These are phyloP conservation scores for Rhagoletis zephyria DNA, from an alignment of 1,140 invertebrate species.

Conservation along the genomic window DNA sequence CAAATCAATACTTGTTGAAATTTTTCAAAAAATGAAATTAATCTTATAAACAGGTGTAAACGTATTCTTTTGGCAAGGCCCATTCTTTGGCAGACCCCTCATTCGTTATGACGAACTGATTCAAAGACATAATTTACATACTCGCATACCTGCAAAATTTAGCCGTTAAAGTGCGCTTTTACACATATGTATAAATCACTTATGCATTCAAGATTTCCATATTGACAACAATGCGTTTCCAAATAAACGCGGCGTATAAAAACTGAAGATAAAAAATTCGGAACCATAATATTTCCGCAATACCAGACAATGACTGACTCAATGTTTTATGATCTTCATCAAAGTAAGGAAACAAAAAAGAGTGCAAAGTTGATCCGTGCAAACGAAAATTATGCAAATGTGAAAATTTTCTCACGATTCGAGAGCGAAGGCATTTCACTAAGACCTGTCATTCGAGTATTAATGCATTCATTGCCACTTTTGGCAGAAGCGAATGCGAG, in stretches of 20 bases:
- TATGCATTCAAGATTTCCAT: not conserved
- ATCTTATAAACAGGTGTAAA: no score
- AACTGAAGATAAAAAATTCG: constrained; percentile 9
- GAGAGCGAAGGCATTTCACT: not conserved
- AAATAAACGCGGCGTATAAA: not conserved
- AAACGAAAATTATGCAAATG: constrained; percentile 54
- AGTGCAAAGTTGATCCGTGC: constrained; percentile 42
- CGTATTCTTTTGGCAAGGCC: no score
- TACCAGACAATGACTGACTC: not conserved
- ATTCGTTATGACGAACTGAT: no score
- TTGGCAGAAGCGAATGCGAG: not conserved
- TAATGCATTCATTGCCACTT: not conserved
- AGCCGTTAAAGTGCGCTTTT: constrained; percentile 15
- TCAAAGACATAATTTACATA: no score
- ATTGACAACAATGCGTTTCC: not conserved
- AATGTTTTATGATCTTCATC: constrained; percentile 27
- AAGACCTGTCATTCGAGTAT: constrained; percentile 41
- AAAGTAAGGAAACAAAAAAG: not conserved
- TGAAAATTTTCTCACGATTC: constrained; percentile 53
- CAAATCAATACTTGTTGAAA: no score
- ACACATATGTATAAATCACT: no score
- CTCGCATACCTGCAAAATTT: not conserved
- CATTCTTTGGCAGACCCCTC: no score
- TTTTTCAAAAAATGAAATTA: no score
- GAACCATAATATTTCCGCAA: constrained; percentile 34